Evolutionary conservation across 2,888 invertebrate genomes (phyloP).

Genomic region (Folsomia manolachei): DNA sequence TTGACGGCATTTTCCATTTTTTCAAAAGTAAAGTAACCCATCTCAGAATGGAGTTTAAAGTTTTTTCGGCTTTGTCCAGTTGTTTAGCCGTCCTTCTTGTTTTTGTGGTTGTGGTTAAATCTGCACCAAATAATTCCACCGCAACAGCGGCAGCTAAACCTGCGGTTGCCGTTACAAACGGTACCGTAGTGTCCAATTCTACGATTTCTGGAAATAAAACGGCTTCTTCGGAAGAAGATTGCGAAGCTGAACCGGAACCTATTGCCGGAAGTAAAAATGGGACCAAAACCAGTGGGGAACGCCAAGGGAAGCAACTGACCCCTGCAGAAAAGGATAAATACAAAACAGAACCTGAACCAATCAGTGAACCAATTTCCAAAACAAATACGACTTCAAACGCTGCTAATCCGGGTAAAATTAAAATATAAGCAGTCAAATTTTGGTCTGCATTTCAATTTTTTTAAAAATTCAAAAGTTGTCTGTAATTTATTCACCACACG

Average conservation of each 20-base stretch:
- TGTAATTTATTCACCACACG: too few species aligned
- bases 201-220: constrained; percentile 5
- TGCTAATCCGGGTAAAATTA: background rate
- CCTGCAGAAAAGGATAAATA: constrained; percentile 8
- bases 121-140: constrained; percentile 12
- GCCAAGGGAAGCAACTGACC: constrained; percentile 14
- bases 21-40: background rate
- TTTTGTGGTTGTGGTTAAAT: background rate
- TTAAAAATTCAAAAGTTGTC: too few species aligned
- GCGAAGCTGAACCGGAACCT: constrained; percentile 13
- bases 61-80: background rate
- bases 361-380: background rate
- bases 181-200: background rate
- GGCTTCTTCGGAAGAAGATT: background rate
- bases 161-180: background rate
- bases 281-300: background rate
- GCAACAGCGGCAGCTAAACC: background rate
- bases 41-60: constrained; percentile 7
- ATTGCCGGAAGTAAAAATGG: background rate
- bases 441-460: background rate
- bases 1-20: background rate
- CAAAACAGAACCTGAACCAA: background rate
- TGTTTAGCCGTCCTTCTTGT: background rate
- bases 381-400: background rate
- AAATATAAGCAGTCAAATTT: too few species aligned